A percentile compares a stretch with the other conserved stretches of the same genome.
Conservation (phyloP, 2,113 vertebrate species). For the Peromyscus polionotus region DNA sequence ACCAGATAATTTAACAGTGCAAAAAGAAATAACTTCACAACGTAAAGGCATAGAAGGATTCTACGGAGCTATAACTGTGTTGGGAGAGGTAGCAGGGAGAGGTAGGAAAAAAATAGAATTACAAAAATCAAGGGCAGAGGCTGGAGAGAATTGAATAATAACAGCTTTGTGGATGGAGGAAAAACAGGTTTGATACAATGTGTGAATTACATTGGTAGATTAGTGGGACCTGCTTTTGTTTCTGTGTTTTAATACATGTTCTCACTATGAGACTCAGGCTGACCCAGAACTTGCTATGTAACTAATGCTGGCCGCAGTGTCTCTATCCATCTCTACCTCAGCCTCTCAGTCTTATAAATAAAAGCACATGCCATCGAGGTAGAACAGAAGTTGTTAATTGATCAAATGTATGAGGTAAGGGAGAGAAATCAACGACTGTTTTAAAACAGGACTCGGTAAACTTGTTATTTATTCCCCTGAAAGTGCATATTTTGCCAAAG, state of each 20-base stretch:
- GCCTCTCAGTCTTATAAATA: background rate
- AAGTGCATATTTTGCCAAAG: background rate
- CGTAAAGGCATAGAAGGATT: background rate
- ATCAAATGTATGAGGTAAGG: background rate
- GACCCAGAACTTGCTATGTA: background rate
- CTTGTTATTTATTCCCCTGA: background rate
- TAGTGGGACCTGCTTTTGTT: background rate
- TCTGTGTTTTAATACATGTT: background rate
- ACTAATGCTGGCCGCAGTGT: background rate
- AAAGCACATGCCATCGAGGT: background rate
- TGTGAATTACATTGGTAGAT: background rate
- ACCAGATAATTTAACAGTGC: background rate
- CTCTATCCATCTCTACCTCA: background rate
- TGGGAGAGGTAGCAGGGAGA: background rate
- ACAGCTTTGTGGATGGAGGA: background rate
- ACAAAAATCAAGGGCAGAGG: background rate
- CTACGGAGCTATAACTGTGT: background rate
- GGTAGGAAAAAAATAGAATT: background rate
- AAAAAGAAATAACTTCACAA: conserved; percentile 12
- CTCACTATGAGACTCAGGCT: background rate
- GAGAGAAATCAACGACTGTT: background rate
- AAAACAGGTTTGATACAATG: background rate
- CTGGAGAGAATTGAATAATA: background rate
- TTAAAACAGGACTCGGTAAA: background rate
- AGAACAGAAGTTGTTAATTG: background rate